phyloP scores from a whole-genome alignment of 2,113 vertebrate species.

The Ammodytes marinus region DNA sequence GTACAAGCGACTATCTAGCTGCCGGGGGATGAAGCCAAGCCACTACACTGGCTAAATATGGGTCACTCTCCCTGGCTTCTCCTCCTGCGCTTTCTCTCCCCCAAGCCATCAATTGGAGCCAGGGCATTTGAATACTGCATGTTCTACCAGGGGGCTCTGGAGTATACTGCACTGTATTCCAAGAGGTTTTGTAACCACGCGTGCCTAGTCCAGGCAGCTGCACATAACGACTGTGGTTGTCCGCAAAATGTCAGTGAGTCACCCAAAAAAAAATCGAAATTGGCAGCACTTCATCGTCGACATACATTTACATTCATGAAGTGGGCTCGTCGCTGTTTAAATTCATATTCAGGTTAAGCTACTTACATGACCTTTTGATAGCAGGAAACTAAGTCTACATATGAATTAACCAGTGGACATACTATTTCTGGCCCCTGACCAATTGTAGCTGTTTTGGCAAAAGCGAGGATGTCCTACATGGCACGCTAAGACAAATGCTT shows the following conservation, averaged over 20 bases:
- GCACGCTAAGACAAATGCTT: background rate
- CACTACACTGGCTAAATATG: conserved; percentile 64
- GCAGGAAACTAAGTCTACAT: conserved; percentile 2
- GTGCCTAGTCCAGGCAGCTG: too few species aligned
- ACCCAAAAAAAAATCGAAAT: conserved; percentile 31
- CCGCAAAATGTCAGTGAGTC: conserved; percentile 37
- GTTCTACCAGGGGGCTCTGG: conserved; percentile 45
- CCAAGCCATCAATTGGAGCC: conserved; percentile 50
- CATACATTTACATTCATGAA: conserved; percentile 1
- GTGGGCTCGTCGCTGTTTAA: conserved; percentile 12
- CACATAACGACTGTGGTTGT: conserved; percentile 26
- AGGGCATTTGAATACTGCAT: conserved; percentile 64
- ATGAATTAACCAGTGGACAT: conserved; percentile 40
- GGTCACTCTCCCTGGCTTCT: conserved; percentile 64
- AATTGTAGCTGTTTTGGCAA: conserved; percentile 34
- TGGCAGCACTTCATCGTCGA: conserved; percentile 22
- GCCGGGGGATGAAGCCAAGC: conserved; percentile 52
- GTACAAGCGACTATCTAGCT: conserved; percentile 31
- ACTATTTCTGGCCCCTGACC: background rate
- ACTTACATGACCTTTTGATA: conserved; percentile 11
- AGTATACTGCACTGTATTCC: conserved; percentile 24
- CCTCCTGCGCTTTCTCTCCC: conserved; percentile 17
- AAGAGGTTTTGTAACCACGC: conserved; percentile 7
- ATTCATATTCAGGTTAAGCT: conserved; percentile 34
- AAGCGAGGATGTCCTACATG: conserved; percentile 35